phyloP scores from a whole-genome alignment of 2,113 vertebrate genomes.

The Nicator chloris region DNA sequence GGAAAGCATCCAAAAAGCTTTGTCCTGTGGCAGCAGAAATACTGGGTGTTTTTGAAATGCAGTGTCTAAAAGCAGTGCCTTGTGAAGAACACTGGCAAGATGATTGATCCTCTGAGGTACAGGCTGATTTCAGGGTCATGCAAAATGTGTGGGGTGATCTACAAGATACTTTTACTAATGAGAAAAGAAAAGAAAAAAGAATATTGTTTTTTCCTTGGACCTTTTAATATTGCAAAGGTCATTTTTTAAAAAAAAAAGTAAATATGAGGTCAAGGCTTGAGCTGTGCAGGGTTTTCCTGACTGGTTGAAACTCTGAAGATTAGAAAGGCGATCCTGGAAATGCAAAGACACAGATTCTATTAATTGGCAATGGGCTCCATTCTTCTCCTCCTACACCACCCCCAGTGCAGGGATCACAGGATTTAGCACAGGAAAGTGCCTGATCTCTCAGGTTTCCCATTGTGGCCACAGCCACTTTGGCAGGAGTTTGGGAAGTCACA shows the following conservation, averaged over 20 bases:
- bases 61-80: background rate
- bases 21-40: background rate
- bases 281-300: background rate
- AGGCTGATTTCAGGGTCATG: background rate
- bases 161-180: background rate
- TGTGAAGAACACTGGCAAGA: background rate
- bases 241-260: background rate
- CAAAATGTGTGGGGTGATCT: background rate
- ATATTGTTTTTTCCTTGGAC: background rate
- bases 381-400: fast-evolving
- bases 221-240: background rate
- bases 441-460: background rate
- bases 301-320: background rate
- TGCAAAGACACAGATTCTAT: background rate
- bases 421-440: background rate
- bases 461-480: background rate
- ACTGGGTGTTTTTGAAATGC: background rate
- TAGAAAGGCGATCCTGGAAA: background rate
- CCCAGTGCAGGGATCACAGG: background rate
- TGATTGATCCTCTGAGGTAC: background rate
- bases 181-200: fast-evolving
- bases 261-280: background rate
- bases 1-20: background rate
- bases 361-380: background rate
- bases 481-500: background rate